Percentiles rank a stretch among this genome's conserved stretches.
Conservation (phyloP, 2,113 vertebrate species). For the Diphyllodes magnificus region DNA sequence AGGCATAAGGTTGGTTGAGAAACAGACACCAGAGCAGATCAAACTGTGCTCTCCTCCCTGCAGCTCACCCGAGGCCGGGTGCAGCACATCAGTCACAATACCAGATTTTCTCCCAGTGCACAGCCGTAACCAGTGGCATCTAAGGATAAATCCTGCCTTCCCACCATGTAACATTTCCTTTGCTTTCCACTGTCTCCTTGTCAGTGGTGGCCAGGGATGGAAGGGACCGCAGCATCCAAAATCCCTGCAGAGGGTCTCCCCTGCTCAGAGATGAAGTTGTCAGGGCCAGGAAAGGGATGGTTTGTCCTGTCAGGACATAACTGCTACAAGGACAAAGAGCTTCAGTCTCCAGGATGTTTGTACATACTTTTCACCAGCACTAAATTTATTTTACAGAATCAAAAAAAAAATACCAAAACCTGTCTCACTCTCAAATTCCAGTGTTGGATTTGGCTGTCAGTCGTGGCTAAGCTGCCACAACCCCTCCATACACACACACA, state of each 20-base stretch:
- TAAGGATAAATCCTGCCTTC: neutral
- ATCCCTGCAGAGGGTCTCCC: neutral
- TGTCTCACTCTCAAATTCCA: neutral
- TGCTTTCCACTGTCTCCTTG: neutral
- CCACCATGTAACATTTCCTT: neutral
- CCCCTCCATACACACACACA: neutral
- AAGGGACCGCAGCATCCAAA: neutral
- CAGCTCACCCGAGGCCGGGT: rapidly evolving
- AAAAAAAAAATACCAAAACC: neutral
- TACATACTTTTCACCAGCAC: neutral
- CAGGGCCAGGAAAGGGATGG: neutral
- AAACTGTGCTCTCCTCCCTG: neutral
- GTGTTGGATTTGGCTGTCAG: conserved; percentile 41
- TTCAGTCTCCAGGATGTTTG: neutral
- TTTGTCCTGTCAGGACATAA: neutral
- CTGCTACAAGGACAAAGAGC: neutral
- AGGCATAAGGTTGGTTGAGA: neutral
- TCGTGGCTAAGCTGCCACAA: neutral
- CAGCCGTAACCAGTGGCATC: neutral
- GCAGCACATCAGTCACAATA: neutral
- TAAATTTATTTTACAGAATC: neutral
- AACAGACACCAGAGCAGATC: neutral
- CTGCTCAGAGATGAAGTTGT: neutral
- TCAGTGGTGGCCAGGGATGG: neutral
- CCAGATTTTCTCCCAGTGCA: neutral